Conservation (phyloP, 2,797 vertebrate species). For the Orientallactaga sibirica region DNA sequence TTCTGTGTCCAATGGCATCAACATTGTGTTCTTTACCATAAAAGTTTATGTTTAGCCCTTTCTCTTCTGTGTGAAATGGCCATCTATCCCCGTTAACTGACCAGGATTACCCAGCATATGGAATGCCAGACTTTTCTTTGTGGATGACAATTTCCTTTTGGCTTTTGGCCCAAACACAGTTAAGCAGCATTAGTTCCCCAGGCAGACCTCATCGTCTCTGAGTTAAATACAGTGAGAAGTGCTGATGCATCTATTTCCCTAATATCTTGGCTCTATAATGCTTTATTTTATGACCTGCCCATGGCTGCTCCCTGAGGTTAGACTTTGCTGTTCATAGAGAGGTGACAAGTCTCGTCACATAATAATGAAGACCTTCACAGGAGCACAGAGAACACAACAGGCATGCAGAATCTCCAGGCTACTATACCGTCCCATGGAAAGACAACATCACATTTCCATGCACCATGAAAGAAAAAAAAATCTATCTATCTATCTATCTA, state of each 20-base stretch:
- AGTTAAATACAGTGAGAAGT: constrained; percentile 88
- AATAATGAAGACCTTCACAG: constrained; percentile 81
- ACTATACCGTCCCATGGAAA: constrained; percentile 39
- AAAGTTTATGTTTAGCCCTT: constrained; percentile 58
- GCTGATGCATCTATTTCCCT: constrained; percentile 86
- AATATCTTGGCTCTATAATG: constrained; percentile 84
- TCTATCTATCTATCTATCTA: neutral
- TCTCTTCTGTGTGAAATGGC: constrained; percentile 73
- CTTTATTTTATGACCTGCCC: constrained; percentile 87
- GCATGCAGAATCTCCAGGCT: constrained; percentile 69
- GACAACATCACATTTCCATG: constrained; percentile 58
- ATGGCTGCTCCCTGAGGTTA: constrained; percentile 84
- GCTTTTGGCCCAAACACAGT: constrained; percentile 83
- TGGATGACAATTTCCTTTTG: constrained; percentile 87
- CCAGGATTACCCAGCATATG: constrained; percentile 79
- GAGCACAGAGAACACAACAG: constrained; percentile 37
- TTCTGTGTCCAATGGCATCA: constrained; percentile 23
- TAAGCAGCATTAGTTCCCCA: constrained; percentile 87
- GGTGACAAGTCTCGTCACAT: constrained; percentile 77
- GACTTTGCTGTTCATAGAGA: constrained; percentile 83
- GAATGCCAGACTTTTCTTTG: constrained; percentile 73
- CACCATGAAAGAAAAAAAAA: neutral
- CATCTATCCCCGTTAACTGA: constrained; percentile 74
- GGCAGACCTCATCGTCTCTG: constrained; percentile 84
- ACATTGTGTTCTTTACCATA: constrained; percentile 58